Conservation (phyloP, 2,797 vertebrate genomes). For the Microhierax caerulescens region DNA sequence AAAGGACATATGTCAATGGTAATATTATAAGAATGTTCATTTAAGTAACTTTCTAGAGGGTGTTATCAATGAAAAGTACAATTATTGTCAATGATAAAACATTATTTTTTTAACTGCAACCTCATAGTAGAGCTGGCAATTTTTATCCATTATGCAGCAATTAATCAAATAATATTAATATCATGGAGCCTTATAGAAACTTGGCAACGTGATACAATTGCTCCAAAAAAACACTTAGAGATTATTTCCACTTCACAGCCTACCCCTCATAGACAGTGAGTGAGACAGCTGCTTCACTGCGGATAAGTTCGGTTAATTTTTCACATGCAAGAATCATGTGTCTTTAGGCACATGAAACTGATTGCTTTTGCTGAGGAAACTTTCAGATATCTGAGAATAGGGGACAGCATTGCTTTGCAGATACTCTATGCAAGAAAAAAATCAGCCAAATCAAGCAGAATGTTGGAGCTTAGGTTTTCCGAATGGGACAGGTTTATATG, state of each 20-base stretch:
- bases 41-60: conserved; percentile 17
- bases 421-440: not conserved
- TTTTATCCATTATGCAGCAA: not conserved
- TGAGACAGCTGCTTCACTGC: not conserved
- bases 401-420: not conserved
- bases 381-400: not conserved
- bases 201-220: conserved; percentile 1
- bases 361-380: not conserved
- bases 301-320: not conserved
- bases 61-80: not conserved
- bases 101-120: conserved; percentile 17
- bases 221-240: conserved; percentile 10
- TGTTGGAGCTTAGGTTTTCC: not conserved
- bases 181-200: not conserved
- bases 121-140: not conserved
- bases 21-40: not conserved
- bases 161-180: conserved; percentile 37
- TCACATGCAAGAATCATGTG: not conserved
- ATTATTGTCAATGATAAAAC: not conserved
- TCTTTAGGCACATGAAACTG: not conserved
- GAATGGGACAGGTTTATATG: not conserved
- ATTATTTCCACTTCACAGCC: conserved; percentile 41
- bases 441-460: not conserved
- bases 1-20: not conserved
- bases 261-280: not conserved